Evolutionary conservation across 2,888 invertebrate genomes (phyloP), one percentile per base, ranked within the genome.

Genomic region (Erpobdella octoculata): DNA sequence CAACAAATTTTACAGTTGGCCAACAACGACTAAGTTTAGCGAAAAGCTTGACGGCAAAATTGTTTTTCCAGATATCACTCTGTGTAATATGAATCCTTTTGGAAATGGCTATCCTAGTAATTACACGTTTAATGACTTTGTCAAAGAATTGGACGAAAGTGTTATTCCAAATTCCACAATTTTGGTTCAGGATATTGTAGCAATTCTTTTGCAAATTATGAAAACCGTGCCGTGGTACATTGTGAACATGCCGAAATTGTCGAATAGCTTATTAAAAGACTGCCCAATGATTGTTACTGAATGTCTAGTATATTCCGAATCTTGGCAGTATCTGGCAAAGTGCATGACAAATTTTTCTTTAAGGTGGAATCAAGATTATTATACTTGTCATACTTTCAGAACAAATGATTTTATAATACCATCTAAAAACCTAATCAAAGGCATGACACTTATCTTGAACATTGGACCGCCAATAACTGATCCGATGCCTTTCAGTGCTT

Each of bases 51-150:
- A 35, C n/a, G n/a, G 9, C 33, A 9, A 12, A 6, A 33, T 31
- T 35, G 62, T 62, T 18, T 68, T 68, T 25, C 68, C 68, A 3
- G 68, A 68, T 25, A 48, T 68, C 46, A 68, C 68, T 33, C 3
- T 68, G 2, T 68, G 68, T n/a, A 53, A 33, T 12, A 28, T 68
- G 6, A 48, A 68, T 41, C 48, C 41, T 9, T 48, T 68, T 46
- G 28, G 21, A 28, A 33, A 31, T 33, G 46, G 48, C 48, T 25
- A 2, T 64, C 33, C 37, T 36, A 35, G 37, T 64, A 9, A 21
- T 36, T 35, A 28, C 25, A 12, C 64, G 6, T 37, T 70, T 5
- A 37, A 70, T 21, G 37, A 36, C n/a, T 21, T 70, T 41, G 35
- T 33, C 25, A 25, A n/a, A 15, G 9, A 28, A 37, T 33, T 0